A percentile compares a stretch with the other conserved stretches of the same genome.
Evolutionary conservation across 92 coral and sea anemone genomes (phyloP).

Genomic region (Montipora capitata): DNA sequence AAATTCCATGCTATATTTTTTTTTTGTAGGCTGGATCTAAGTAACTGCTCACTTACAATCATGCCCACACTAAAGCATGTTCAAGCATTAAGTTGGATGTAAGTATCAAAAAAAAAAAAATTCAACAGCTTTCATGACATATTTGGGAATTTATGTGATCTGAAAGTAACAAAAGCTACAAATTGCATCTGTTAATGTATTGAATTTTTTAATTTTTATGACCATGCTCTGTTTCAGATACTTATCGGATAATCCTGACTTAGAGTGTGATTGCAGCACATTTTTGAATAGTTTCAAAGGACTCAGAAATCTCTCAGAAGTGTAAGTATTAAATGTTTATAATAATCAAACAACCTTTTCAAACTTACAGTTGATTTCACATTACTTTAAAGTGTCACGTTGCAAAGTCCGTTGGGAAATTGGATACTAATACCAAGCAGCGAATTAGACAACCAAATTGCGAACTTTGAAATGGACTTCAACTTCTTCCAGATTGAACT

Average conservation of each 20-base stretch:
- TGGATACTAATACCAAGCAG: too few relatives aligned
- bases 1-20: background rate
- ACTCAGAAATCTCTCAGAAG: conserved; percentile 53
- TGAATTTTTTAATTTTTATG: background rate
- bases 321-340: conserved; percentile 62
- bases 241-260: conserved; percentile 55
- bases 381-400: too few relatives aligned
- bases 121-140: too few relatives aligned
- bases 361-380: too few relatives aligned
- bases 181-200: too few relatives aligned
- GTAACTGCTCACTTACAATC: conserved; percentile 70
- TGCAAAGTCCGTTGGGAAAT: too few relatives aligned
- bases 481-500: too few relatives aligned
- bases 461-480: too few relatives aligned
- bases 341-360: too few relatives aligned
- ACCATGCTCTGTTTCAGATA: conserved; percentile 43
- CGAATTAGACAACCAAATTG: too few relatives aligned
- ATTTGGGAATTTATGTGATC: too few relatives aligned
- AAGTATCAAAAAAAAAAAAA: conserved; percentile 37
- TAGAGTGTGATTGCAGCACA: conserved; percentile 40
- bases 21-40: conserved; percentile 76
- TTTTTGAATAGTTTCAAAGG: conserved; percentile 73
- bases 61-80: conserved; percentile 44
- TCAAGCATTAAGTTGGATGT: conserved; percentile 72
- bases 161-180: background rate